A percentile compares a stretch with the other conserved stretches of the same genome.
phyloP scores from a whole-genome alignment of 2,113 vertebrate genomes.

The Poeciliopsis turrubarensis region DNA sequence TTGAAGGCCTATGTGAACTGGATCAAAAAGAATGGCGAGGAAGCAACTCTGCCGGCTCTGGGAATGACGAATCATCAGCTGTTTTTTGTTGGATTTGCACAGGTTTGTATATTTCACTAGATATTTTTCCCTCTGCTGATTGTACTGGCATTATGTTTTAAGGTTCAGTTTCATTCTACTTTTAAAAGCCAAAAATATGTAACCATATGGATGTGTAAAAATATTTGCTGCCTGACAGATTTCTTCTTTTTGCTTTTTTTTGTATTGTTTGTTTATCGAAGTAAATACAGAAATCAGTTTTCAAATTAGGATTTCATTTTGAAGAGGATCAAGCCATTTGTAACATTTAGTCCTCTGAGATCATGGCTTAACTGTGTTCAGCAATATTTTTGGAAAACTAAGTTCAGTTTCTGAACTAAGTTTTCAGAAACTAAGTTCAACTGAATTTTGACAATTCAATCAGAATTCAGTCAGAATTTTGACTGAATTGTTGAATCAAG shows the following conservation, averaged over 20 bases:
- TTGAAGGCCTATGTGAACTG: slow-evolving; percentile 95
- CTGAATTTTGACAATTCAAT: neutral
- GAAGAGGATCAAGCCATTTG: neutral
- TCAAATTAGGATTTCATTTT: neutral
- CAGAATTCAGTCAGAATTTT: neutral
- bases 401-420: neutral
- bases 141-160: neutral
- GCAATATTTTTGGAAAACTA: neutral
- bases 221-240: neutral
- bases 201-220: neutral
- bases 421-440: too few relatives aligned
- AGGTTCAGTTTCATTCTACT: neutral
- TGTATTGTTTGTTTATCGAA: neutral
- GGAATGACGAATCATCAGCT: slow-evolving; percentile 94
- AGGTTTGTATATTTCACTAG: slow-evolving; percentile 82
- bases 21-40: slow-evolving; percentile 89
- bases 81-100: slow-evolving; percentile 96
- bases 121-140: neutral
- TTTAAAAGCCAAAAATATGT: neutral
- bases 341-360: neutral
- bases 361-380: neutral
- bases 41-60: slow-evolving; percentile 86
- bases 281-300: neutral
- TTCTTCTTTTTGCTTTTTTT: too few relatives aligned
- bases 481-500: neutral